A percentile compares a stretch with the other conserved stretches of the same genome.
These are phyloP conservation scores for Arctia plantaginis DNA, from an alignment of 2,888 invertebrate species.

Conservation along the genomic window DNA sequence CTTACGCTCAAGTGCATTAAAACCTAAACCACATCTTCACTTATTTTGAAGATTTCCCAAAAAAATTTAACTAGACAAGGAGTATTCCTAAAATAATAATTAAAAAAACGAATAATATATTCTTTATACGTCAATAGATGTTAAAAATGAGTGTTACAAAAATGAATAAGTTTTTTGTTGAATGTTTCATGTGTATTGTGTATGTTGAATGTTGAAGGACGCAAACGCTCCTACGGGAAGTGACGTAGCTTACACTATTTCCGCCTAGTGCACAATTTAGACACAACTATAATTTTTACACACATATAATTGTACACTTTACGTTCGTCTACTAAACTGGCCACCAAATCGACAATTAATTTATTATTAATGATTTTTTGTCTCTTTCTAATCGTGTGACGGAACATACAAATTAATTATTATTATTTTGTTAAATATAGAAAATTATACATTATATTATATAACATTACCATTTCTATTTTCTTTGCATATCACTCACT, in stretches of 20 bases:
- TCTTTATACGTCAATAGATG: too few species aligned
- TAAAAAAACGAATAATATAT: too few species aligned
- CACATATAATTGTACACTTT: conserved; percentile 70
- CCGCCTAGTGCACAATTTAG: conserved; percentile 68
- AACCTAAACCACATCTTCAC: too few species aligned
- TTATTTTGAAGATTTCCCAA: too few species aligned
- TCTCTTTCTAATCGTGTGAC: conserved; percentile 20
- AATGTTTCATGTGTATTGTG: conserved; percentile 4
- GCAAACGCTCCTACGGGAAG: conserved; percentile 3
- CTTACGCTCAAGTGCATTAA: too few species aligned
- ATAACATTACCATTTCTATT: neutral
- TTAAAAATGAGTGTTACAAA: neutral
- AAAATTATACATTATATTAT: neutral
- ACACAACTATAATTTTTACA: conserved; percentile 67
- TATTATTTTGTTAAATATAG: neutral
- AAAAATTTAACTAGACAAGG: too few species aligned
- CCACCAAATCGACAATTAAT: conserved; percentile 63
- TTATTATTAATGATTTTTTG: conserved; percentile 47
- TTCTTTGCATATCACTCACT: neutral
- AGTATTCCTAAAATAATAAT: too few species aligned
- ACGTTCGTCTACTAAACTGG: conserved; percentile 69
- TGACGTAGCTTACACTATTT: conserved; percentile 41
- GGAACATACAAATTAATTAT: neutral
- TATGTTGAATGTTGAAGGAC: neutral
- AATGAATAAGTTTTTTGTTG: neutral